Evolutionary conservation across 2,113 vertebrate genomes (phyloP).

Genomic region (Siphamia tubifer): DNA sequence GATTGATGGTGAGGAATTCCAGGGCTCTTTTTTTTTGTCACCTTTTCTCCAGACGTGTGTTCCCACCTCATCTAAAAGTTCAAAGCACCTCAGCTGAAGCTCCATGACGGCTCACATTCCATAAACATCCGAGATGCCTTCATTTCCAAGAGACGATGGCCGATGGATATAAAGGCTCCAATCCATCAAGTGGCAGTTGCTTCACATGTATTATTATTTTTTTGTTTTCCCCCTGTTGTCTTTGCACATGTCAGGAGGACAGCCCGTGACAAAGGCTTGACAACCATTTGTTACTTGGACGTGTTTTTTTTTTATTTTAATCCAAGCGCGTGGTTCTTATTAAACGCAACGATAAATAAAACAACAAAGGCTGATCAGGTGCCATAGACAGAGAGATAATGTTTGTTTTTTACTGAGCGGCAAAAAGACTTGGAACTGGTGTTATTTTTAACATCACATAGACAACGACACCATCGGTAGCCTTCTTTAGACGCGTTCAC

Average conservation of each 20-base stretch:
- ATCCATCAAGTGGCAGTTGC: slow-evolving; percentile 47
- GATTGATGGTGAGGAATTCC: neutral
- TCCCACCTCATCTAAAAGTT: slow-evolving; percentile 23
- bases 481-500: slow-evolving; percentile 73
- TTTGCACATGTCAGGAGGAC: slow-evolving; percentile 30
- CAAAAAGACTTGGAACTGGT: neutral
- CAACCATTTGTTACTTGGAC: slow-evolving; percentile 56
- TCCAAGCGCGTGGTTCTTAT: slow-evolving; percentile 24
- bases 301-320: too few species aligned
- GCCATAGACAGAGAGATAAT: too few species aligned
- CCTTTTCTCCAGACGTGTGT: neutral
- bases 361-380: too few species aligned
- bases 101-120: slow-evolving; percentile 37
- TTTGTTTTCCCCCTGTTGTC: neutral
- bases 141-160: slow-evolving; percentile 12
- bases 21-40: neutral
- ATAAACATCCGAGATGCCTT: slow-evolving; percentile 51
- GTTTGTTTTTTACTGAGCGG: neutral
- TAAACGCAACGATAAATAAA: slow-evolving; percentile 1
- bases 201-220: neutral
- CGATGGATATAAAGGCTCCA: slow-evolving; percentile 39
- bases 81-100: slow-evolving; percentile 30
- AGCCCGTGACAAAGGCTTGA: slow-evolving; percentile 51
- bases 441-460: slow-evolving; percentile 63
- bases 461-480: slow-evolving; percentile 75